phyloP scores from a whole-genome alignment of 2,113 vertebrate genomes.

The Dunckerocampus dactyliophorus region DNA sequence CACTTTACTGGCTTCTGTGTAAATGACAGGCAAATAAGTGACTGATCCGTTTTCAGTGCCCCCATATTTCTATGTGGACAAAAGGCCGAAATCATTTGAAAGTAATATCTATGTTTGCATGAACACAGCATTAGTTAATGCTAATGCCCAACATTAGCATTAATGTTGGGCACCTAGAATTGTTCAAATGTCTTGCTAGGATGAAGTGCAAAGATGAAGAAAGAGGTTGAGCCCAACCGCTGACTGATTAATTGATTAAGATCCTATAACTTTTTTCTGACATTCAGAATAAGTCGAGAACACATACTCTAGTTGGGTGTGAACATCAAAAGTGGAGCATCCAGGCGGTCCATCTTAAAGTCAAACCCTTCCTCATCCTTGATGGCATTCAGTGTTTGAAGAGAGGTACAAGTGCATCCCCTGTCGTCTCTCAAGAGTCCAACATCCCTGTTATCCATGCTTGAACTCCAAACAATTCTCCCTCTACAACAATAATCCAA shows the following conservation, averaged over 20 bases:
- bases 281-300: slow-evolving; percentile 2
- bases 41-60: too few relatives aligned
- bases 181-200: too few relatives aligned
- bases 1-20: too few relatives aligned
- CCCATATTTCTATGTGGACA: too few relatives aligned
- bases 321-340: slow-evolving; percentile 6
- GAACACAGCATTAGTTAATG: too few relatives aligned
- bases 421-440: slow-evolving; percentile 53
- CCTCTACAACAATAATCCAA: slow-evolving; percentile 71
- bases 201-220: too few relatives aligned
- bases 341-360: slow-evolving; percentile 13
- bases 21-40: too few relatives aligned
- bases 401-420: slow-evolving; percentile 46
- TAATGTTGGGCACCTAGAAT: too few relatives aligned
- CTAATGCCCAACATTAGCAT: too few relatives aligned
- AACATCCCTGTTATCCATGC: slow-evolving; percentile 55
- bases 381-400: slow-evolving; percentile 30
- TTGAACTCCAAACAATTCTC: slow-evolving; percentile 70
- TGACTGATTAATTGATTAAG: not conserved
- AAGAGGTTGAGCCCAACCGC: too few relatives aligned
- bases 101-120: too few relatives aligned
- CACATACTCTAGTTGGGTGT: not conserved
- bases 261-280: not conserved
- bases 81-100: too few relatives aligned
- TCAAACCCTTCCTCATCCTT: slow-evolving; percentile 26